These are phyloP conservation scores for Pyrocephalus nanus DNA, from an alignment of 2,797 vertebrate genomes.

Conservation along the genomic window DNA sequence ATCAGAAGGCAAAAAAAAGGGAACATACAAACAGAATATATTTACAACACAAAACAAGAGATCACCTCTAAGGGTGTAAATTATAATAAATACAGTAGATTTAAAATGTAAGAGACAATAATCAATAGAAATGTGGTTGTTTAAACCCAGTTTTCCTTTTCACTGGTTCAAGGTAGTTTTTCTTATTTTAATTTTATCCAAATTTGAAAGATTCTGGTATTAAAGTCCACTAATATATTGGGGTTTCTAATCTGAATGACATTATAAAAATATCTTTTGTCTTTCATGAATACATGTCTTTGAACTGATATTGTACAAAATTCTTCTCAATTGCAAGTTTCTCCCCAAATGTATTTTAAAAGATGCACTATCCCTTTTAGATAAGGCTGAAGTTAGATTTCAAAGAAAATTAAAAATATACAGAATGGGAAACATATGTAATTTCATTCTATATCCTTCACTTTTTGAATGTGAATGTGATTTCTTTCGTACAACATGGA, in stretches of 20 bases:
- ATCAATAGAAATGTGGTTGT: constrained; percentile 74
- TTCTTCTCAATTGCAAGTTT: constrained; percentile 67
- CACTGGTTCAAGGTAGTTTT: constrained; percentile 79
- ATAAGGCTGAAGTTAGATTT: constrained; percentile 61
- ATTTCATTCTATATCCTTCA: constrained; percentile 54
- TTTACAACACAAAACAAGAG: constrained; percentile 90
- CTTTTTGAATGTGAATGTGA: neutral
- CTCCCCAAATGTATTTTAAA: constrained; percentile 75
- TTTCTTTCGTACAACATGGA: neutral
- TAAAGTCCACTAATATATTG: constrained; percentile 55
- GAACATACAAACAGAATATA: constrained; percentile 91
- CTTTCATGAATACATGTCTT: constrained; percentile 66
- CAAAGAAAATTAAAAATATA: constrained; percentile 58
- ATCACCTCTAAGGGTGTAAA: constrained; percentile 82
- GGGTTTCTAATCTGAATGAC: constrained; percentile 66
- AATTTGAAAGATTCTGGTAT: constrained; percentile 65
- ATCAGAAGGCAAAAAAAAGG: constrained; percentile 92
- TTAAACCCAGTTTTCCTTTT: constrained; percentile 78
- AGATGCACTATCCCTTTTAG: constrained; percentile 78
- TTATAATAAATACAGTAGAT: constrained; percentile 91
- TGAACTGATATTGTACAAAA: constrained; percentile 75
- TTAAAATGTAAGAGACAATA: constrained; percentile 82
- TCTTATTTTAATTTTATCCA: constrained; percentile 68
- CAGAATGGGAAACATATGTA: constrained; percentile 45
- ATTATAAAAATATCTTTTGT: constrained; percentile 77